Evolutionary conservation across 2,797 vertebrate species (phyloP).

Genomic region (Cuniculus paca): DNA sequence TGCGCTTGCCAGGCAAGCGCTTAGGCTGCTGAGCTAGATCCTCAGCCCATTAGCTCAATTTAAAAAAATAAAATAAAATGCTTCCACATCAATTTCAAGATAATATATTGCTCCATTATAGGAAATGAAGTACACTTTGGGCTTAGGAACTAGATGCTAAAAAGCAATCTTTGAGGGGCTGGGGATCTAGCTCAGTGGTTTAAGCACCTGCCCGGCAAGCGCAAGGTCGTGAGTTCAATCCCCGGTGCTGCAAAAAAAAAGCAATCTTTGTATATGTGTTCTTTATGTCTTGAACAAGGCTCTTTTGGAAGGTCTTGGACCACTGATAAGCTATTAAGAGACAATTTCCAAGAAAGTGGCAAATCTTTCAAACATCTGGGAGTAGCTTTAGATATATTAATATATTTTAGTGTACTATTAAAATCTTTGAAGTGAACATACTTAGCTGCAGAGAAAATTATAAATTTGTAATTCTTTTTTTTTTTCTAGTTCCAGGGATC

Average conservation of each 20-base stretch:
- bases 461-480: neutral
- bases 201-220: too few relatives aligned
- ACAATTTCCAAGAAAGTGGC: neutral
- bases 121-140: conserved; percentile 77
- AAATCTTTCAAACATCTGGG: conserved; percentile 43
- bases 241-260: too few relatives aligned
- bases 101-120: conserved; percentile 84
- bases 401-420: neutral
- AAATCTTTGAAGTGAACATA: neutral
- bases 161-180: too few relatives aligned
- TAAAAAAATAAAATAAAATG: conserved; percentile 84
- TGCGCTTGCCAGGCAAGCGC: too few relatives aligned
- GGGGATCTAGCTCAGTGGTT: too few relatives aligned
- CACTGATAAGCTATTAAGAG: conserved; percentile 48
- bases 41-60: conserved; percentile 85
- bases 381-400: neutral
- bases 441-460: conserved; percentile 35
- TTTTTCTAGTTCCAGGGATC: too few relatives aligned
- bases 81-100: conserved; percentile 84
- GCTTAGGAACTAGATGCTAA: conserved; percentile 80
- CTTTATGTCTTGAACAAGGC: conserved; percentile 32
- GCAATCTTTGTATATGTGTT: neutral
- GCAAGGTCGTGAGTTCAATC: too few relatives aligned
- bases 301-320: conserved; percentile 38
- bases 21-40: too few relatives aligned